Evolutionary conservation across 2,888 invertebrate species (phyloP).

Genomic region (Panopea generosa): DNA sequence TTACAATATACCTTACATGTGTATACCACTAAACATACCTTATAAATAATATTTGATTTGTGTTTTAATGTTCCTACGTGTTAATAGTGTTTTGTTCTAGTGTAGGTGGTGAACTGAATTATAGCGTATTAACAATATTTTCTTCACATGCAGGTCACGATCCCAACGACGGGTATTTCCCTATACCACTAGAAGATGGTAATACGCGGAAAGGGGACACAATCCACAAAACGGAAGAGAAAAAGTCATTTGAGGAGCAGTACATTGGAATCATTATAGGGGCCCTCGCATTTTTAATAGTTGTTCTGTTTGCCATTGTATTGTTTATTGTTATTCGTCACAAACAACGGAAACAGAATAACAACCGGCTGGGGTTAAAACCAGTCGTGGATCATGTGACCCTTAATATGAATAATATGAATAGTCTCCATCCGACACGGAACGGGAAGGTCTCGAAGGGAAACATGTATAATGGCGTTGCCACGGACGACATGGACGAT

Average conservation of each 20-base stretch:
- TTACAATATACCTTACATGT: too few species aligned
- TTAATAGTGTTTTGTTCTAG: too few species aligned
- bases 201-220: neutral
- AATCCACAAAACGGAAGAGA: conserved; percentile 54
- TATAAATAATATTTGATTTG: too few species aligned
- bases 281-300: conserved; percentile 89
- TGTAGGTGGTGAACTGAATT: too few species aligned
- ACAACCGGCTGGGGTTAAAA: conserved; percentile 77
- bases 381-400: conserved; percentile 86
- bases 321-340: conserved; percentile 87
- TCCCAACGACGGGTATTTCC: too few species aligned
- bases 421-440: conserved; percentile 63
- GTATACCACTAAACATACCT: too few species aligned
- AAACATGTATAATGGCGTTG: conserved; percentile 85
- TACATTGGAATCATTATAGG: conserved; percentile 81
- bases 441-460: conserved; percentile 84
- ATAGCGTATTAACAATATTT: too few species aligned
- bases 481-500: conserved; percentile 82
- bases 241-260: conserved; percentile 73
- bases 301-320: conserved; percentile 90
- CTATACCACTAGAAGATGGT: too few species aligned
- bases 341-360: conserved; percentile 78
- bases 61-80: too few species aligned
- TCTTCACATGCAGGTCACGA: too few species aligned
- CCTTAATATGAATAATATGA: conserved; percentile 89